phyloP scores from a whole-genome alignment of 2,113 vertebrate genomes.

The Gila orcuttii region DNA sequence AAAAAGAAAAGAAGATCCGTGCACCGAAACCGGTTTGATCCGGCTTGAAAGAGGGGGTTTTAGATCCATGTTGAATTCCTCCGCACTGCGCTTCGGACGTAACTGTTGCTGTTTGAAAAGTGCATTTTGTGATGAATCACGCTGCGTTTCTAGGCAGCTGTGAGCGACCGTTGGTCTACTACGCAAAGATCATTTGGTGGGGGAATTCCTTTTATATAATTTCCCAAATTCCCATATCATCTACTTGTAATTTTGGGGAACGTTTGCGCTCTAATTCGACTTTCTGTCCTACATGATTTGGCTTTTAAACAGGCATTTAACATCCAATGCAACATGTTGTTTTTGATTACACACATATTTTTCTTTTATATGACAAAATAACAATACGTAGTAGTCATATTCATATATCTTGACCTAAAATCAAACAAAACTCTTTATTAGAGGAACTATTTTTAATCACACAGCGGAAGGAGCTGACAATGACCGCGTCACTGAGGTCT shows the following conservation, averaged over 20 bases:
- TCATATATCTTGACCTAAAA: neutral
- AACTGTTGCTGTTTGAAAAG: conserved; percentile 60
- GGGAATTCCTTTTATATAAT: neutral
- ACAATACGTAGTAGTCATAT: neutral
- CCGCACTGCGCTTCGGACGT: conserved; percentile 70
- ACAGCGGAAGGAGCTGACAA: conserved; percentile 58
- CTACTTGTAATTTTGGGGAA: neutral
- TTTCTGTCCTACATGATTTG: neutral
- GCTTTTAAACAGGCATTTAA: neutral
- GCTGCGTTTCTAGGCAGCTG: neutral
- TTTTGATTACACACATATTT: neutral
- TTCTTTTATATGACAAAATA: neutral
- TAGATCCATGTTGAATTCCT: conserved; percentile 56
- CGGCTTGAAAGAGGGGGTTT: conserved; percentile 61
- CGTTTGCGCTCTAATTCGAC: neutral
- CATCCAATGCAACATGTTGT: neutral
- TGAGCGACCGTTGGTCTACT: neutral
- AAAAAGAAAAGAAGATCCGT: conserved; percentile 68
- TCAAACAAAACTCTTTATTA: neutral
- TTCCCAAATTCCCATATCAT: neutral
- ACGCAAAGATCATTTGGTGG: neutral
- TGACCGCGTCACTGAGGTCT: conserved; percentile 29
- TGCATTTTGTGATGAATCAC: neutral
- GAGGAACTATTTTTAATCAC: conserved; percentile 54
- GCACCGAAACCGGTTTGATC: conserved; percentile 68